phyloP scores from a whole-genome alignment of 1,140 invertebrate genomes.

The Drusus annulatus region DNA sequence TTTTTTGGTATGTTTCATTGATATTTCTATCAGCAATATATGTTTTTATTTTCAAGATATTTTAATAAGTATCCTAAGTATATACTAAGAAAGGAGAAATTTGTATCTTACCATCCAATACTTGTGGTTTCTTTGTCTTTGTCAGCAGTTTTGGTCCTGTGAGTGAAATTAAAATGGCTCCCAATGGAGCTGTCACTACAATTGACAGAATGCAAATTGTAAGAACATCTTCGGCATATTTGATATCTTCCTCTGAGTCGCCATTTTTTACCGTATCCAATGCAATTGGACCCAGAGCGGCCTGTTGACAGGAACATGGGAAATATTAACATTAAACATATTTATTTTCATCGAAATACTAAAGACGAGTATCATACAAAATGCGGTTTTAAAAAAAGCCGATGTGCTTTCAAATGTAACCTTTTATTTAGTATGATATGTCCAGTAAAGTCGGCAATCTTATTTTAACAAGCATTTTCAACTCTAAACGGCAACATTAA shows the following conservation, averaged over 20 bases:
- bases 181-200: constrained; percentile 90
- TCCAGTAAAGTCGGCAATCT: too few relatives aligned
- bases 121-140: constrained; percentile 76
- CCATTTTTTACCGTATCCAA: constrained; percentile 66
- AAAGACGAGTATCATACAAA: neutral
- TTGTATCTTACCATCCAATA: constrained; percentile 70
- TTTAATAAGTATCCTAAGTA: too few relatives aligned
- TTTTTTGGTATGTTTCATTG: too few relatives aligned
- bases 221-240: constrained; percentile 74
- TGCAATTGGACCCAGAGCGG: constrained; percentile 69
- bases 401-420: too few relatives aligned
- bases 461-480: too few relatives aligned
- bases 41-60: too few relatives aligned
- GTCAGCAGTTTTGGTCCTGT: constrained; percentile 84
- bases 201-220: constrained; percentile 91
- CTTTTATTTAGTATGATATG: too few relatives aligned
- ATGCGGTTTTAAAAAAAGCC: too few relatives aligned
- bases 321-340: neutral
- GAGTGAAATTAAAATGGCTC: constrained; percentile 89
- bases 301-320: constrained; percentile 60
- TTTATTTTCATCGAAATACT: too few relatives aligned
- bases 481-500: too few relatives aligned
- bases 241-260: constrained; percentile 57
- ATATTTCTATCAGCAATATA: too few relatives aligned
- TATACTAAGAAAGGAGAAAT: too few relatives aligned